A percentile compares a stretch with the other conserved stretches of the same genome.
phyloP scores from a whole-genome alignment of 1,140 invertebrate genomes.

The Cyrtorhinus lividipennis region DNA sequence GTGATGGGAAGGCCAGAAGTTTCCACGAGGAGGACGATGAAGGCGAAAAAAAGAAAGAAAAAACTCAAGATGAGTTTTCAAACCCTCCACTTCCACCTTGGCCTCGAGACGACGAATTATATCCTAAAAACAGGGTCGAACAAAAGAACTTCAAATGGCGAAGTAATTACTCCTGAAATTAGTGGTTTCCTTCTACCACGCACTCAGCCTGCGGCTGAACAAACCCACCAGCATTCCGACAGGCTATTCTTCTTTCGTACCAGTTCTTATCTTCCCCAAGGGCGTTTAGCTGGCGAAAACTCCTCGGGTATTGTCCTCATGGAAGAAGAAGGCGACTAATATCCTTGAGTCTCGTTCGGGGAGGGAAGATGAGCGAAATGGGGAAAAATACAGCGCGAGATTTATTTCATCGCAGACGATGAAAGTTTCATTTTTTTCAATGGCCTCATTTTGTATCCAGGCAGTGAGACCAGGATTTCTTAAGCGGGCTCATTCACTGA shows the following conservation, averaged over 20 bases:
- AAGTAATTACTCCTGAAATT: neutral
- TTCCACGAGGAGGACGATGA: too few relatives aligned
- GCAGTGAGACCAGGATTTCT: too few relatives aligned
- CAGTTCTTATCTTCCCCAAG: neutral
- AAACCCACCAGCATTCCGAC: neutral
- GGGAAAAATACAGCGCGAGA: too few relatives aligned
- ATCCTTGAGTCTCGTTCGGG: neutral
- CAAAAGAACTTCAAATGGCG: neutral
- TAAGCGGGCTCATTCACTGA: too few relatives aligned
- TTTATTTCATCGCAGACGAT: too few relatives aligned
- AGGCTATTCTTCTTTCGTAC: neutral
- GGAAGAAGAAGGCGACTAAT: neutral
- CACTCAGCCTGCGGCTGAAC: neutral
- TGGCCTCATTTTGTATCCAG: too few relatives aligned
- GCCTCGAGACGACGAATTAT: neutral
- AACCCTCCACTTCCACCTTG: neutral
- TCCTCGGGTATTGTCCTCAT: neutral
- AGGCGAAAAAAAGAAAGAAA: too few relatives aligned
- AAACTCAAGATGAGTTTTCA: neutral
- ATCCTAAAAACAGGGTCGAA: neutral
- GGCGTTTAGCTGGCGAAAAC: neutral
- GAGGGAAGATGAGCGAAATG: too few relatives aligned
- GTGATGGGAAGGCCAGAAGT: too few relatives aligned
- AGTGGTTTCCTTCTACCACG: neutral
- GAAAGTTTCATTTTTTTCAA: too few relatives aligned